phyloP scores from a whole-genome alignment of 2,797 vertebrate species.

The Danionella dracula region DNA sequence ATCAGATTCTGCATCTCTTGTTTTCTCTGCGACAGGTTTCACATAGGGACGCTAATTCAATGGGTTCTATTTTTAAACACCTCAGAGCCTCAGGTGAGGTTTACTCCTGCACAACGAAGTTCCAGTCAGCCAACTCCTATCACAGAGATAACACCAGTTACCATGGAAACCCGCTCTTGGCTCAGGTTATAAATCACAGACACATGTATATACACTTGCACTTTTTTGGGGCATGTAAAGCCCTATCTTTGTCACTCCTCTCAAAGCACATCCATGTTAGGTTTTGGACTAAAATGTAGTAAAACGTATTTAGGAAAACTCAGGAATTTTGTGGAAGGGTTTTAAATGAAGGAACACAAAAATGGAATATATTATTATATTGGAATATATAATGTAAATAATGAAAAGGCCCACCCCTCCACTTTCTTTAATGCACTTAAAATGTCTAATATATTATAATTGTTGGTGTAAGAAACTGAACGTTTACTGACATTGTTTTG shows the following conservation, averaged over 20 bases:
- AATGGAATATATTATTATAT: no score
- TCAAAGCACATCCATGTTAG: constrained; percentile 1
- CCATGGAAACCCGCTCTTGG: constrained; percentile 46
- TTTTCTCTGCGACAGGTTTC: constrained; percentile 26
- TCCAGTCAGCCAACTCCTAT: constrained; percentile 48
- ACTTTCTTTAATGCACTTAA: no score
- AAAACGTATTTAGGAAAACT: no score
- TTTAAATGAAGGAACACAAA: no score
- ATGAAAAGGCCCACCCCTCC: no score
- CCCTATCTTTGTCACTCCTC: background rate
- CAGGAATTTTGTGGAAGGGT: no score
- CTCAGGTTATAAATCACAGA: constrained; percentile 39
- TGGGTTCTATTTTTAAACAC: constrained; percentile 50
- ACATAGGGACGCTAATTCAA: constrained; percentile 32
- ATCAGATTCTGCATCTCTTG: constrained; percentile 12
- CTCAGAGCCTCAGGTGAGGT: constrained; percentile 49
- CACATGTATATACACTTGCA: background rate
- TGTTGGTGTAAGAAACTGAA: no score
- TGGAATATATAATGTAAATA: no score
- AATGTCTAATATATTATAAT: no score
- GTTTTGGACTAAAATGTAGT: background rate
- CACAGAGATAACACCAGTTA: constrained; percentile 52
- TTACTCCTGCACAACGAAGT: constrained; percentile 42
- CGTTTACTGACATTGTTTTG: no score
- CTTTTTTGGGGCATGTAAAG: constrained; percentile 5